These are phyloP conservation scores for Physella acuta DNA, from an alignment of 1,140 invertebrate genomes.

Conservation along the genomic window DNA sequence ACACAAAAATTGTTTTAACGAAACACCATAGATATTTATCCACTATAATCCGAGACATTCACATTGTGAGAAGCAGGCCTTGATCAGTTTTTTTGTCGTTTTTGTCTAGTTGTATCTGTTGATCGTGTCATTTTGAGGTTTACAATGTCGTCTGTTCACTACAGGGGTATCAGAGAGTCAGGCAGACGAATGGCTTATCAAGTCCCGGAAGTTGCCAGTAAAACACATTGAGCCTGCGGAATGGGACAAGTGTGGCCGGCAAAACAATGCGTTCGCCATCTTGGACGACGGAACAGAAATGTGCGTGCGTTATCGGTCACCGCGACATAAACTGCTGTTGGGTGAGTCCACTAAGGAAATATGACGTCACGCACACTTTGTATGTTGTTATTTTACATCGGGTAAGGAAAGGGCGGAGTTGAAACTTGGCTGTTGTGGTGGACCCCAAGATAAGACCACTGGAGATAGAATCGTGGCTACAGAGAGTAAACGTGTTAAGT, in stretches of 20 bases:
- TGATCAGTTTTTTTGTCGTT: too few species aligned
- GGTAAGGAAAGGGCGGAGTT: neutral
- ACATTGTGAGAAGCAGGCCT: too few species aligned
- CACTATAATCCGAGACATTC: too few species aligned
- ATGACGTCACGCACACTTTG: neutral
- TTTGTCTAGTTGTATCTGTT: too few species aligned
- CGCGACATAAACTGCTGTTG: constrained; percentile 50
- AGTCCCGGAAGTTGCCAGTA: constrained; percentile 14
- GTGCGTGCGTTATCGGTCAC: constrained; percentile 53
- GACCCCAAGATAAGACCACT: neutral
- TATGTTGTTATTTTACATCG: neutral
- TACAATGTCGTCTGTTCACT: too few species aligned
- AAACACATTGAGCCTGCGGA: constrained; percentile 33
- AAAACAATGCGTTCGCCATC: constrained; percentile 50
- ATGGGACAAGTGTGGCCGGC: constrained; percentile 56
- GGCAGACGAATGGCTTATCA: constrained; percentile 7
- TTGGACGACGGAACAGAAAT: constrained; percentile 41
- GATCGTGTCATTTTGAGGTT: too few species aligned
- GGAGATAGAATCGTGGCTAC: neutral
- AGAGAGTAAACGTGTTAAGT: neutral
- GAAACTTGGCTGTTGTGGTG: neutral
- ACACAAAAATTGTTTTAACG: too few species aligned
- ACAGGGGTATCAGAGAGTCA: neutral
- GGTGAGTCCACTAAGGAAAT: constrained; percentile 33
- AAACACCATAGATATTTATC: too few species aligned